Conservation (phyloP, 2,888 invertebrate species). For the Halictus quadricinctus region DNA sequence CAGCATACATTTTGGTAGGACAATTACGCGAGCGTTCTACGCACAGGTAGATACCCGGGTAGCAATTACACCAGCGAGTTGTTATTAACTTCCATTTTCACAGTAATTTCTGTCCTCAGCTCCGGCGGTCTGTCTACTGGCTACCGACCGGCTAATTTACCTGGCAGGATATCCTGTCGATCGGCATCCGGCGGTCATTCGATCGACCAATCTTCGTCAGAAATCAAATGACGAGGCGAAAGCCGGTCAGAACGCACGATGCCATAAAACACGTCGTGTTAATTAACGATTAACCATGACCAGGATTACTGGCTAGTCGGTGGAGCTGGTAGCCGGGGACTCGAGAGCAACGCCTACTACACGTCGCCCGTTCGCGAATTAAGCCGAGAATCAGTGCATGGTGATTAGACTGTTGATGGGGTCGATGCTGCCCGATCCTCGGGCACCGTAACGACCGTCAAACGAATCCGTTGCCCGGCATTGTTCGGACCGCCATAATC, state of each 20-base stretch:
- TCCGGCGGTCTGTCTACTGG: conserved; percentile 53
- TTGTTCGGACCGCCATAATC: neutral
- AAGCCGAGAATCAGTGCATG: conserved; percentile 76
- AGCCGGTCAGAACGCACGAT: conserved; percentile 51
- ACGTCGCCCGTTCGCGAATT: conserved; percentile 67
- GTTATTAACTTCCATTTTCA: conserved; percentile 62
- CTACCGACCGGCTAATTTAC: conserved; percentile 59
- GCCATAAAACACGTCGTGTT: conserved; percentile 70
- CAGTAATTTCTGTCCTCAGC: conserved; percentile 52
- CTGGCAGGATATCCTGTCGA: conserved; percentile 69
- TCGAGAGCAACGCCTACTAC: conserved; percentile 64
- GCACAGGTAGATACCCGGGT: conserved; percentile 29
- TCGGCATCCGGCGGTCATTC: conserved; percentile 67
- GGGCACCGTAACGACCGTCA: conserved; percentile 48
- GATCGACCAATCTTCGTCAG: conserved; percentile 69
- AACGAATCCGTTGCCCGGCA: neutral
- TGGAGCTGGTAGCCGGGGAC: conserved; percentile 66
- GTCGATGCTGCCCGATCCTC: conserved; percentile 47
- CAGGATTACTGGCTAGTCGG: conserved; percentile 70
- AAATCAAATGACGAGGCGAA: conserved; percentile 70
- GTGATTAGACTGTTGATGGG: conserved; percentile 76
- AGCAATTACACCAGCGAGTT: conserved; percentile 52
- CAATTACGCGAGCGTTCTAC: conserved; percentile 51
- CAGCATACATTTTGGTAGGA: conserved; percentile 39
- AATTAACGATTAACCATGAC: conserved; percentile 78